phyloP scores from a whole-genome alignment of 2,888 invertebrate species.

The Cerastis leucographa region DNA sequence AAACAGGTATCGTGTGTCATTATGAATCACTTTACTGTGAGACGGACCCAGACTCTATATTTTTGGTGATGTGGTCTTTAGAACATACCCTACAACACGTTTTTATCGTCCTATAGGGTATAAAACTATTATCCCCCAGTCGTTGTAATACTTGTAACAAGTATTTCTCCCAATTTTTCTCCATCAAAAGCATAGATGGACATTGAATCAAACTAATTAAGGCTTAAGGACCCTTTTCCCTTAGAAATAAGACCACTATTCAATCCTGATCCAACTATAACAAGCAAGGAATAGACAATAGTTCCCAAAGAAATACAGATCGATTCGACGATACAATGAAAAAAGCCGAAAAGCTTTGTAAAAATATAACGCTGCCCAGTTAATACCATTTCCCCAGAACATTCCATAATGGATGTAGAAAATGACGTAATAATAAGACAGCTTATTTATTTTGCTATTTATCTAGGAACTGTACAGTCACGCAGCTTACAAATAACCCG shows the following conservation, averaged over 20 bases:
- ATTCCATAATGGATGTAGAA: constrained; percentile 32
- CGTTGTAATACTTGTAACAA: background rate
- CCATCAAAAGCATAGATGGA: background rate
- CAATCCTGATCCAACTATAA: constrained; percentile 10
- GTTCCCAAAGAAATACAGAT: constrained; percentile 24
- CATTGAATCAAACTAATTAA: constrained; percentile 26
- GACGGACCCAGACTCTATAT: background rate
- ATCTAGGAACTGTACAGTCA: constrained; percentile 9
- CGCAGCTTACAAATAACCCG: background rate
- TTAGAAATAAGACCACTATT: constrained; percentile 30
- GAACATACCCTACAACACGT: background rate
- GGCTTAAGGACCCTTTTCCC: constrained; percentile 6
- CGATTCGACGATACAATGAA: constrained; percentile 28
- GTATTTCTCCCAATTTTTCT: background rate
- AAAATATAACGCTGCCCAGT: constrained; percentile 14
- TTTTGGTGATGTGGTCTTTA: background rate
- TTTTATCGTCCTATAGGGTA: constrained; percentile 1
- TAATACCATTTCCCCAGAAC: constrained; percentile 5
- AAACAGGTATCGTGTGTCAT: background rate
- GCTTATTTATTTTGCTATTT: constrained; percentile 48
- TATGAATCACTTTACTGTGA: background rate
- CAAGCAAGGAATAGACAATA: constrained; percentile 25
- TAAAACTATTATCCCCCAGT: background rate
- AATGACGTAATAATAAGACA: constrained; percentile 33
- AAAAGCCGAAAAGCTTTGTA: constrained; percentile 30